Evolutionary conservation across 2,888 invertebrate species (phyloP).

Genomic region (Chrysolina americana): DNA sequence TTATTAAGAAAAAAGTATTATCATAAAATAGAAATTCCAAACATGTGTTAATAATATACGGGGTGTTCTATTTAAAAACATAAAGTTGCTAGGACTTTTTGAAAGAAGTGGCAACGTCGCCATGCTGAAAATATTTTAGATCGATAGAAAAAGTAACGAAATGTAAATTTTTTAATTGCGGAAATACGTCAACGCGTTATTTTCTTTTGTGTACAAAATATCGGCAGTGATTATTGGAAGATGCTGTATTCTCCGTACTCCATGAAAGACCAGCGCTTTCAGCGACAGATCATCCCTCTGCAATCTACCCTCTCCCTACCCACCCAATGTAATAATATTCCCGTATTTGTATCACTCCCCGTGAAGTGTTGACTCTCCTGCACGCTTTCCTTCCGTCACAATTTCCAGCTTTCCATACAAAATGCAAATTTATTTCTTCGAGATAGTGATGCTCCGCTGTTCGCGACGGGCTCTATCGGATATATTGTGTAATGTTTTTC

Average conservation of each 20-base stretch:
- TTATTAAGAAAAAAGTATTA: too few species aligned
- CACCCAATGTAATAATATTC: neutral
- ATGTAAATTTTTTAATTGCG: too few species aligned
- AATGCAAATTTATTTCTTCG: slow-evolving; percentile 38
- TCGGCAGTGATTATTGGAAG: neutral
- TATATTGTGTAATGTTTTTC: slow-evolving; percentile 33
- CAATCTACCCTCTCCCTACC: neutral
- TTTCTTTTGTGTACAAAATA: too few species aligned
- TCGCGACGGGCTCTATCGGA: slow-evolving; percentile 34
- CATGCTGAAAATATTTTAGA: too few species aligned
- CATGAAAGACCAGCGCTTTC: neutral
- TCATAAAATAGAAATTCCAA: too few species aligned
- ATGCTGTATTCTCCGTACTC: neutral
- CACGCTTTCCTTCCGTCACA: slow-evolving; percentile 8
- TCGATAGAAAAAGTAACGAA: too few species aligned
- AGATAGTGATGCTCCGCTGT: slow-evolving; percentile 34
- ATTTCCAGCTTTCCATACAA: slow-evolving; percentile 29
- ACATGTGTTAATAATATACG: too few species aligned
- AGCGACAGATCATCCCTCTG: neutral
- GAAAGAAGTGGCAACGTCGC: too few species aligned
- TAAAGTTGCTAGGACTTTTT: too few species aligned
- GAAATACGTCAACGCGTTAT: too few species aligned
- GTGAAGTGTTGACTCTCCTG: slow-evolving; percentile 5
- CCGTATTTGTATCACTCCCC: neutral
- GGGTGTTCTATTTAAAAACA: too few species aligned